These are phyloP conservation scores for Ailuropoda melanoleuca DNA, from an alignment of 2,113 vertebrate genomes.

Conservation along the genomic window DNA sequence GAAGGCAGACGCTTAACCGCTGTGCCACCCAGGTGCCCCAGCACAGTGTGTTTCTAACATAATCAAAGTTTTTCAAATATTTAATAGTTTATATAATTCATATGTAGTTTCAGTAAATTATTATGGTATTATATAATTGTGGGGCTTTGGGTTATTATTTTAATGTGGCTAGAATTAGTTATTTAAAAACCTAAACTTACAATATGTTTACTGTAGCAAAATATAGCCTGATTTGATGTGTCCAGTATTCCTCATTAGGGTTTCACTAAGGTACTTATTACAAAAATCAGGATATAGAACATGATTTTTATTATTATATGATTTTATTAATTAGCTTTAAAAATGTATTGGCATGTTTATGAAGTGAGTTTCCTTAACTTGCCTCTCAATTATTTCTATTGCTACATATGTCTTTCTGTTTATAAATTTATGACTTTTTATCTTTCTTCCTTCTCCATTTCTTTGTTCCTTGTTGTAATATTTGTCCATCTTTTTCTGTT, in stretches of 20 bases:
- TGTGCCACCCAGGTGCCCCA: too few species aligned
- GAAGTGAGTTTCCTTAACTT: not conserved
- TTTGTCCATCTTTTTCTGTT: not conserved
- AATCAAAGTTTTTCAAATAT: not conserved
- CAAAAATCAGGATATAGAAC: not conserved
- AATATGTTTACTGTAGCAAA: not conserved
- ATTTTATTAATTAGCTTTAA: not conserved
- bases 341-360: not conserved
- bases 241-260: not conserved
- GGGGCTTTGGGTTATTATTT: not conserved
- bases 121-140: not conserved
- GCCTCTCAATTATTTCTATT: not conserved
- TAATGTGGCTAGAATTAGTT: not conserved
- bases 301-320: not conserved
- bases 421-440: not conserved
- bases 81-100: not conserved
- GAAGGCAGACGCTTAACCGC: too few species aligned
- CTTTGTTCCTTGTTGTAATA: not conserved
- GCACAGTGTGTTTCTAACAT: not conserved
- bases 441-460: not conserved
- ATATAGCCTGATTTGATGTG: not conserved
- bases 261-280: not conserved
- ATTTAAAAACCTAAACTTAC: not conserved
- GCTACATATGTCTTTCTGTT: not conserved
- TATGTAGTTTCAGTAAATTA: not conserved